These are phyloP conservation scores for Panopea generosa DNA, from an alignment of 2,888 invertebrate species.

Conservation along the genomic window DNA sequence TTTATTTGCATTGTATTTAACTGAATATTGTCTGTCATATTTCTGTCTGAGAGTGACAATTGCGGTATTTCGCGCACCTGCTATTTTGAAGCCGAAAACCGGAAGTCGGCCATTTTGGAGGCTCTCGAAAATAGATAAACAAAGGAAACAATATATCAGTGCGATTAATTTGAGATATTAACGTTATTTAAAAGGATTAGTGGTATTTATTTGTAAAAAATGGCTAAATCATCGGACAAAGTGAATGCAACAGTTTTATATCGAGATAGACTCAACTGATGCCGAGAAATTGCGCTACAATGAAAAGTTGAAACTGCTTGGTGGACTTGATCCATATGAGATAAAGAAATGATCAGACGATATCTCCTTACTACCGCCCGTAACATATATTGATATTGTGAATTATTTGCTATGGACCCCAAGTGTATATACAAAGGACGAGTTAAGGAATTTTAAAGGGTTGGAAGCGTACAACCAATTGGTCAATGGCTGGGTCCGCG, in stretches of 20 bases:
- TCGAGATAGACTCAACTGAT: slow-evolving; percentile 22
- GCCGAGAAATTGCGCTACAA: slow-evolving; percentile 26
- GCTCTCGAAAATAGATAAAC: slow-evolving; percentile 3
- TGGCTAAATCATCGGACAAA: background rate
- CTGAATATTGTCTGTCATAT: too few species aligned
- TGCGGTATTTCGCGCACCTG: background rate
- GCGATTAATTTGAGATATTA: too few species aligned
- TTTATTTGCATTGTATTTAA: too few species aligned
- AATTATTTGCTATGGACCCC: background rate
- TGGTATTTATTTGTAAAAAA: slow-evolving; percentile 5
- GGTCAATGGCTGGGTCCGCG: too few species aligned
- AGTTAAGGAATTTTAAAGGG: too few species aligned
- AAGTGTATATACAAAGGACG: too few species aligned
- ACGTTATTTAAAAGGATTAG: too few species aligned
- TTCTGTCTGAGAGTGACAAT: too few species aligned
- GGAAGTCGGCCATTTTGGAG: slow-evolving; percentile 3
- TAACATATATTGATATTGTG: slow-evolving; percentile 40
- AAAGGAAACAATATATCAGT: slow-evolving; percentile 3
- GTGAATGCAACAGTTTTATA: slow-evolving; percentile 9
- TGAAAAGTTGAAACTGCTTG: slow-evolving; percentile 29
- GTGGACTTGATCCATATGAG: slow-evolving; percentile 46
- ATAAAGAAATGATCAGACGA: slow-evolving; percentile 15
- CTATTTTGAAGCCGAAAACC: too few species aligned
- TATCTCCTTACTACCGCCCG: slow-evolving; percentile 8
- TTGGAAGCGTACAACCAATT: background rate